Percentiles rank a stretch among this genome's conserved stretches.
These are phyloP conservation scores for Stenopsyche tienmushanensis DNA, from an alignment of 1,140 invertebrate species.

Conservation along the genomic window DNA sequence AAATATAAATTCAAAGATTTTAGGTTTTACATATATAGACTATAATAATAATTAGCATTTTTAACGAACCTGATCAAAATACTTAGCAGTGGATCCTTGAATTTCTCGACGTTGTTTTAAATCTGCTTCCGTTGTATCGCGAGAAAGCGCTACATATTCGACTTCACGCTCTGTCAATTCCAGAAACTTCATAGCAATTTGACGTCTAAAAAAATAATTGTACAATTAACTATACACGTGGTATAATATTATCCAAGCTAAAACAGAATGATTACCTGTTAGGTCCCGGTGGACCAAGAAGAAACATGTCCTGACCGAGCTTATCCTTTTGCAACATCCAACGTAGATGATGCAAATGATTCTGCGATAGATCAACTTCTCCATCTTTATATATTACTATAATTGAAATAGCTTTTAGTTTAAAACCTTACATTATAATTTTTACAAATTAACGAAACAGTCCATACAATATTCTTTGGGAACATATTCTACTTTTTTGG, in stretches of 20 bases:
- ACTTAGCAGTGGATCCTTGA: constrained; percentile 78
- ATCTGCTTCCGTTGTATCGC: constrained; percentile 96
- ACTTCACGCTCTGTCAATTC: constrained; percentile 87
- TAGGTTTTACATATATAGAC: not conserved
- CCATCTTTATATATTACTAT: constrained; percentile 4
- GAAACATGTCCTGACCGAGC: constrained; percentile 92
- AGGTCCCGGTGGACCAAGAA: constrained; percentile 87
- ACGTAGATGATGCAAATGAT: constrained; percentile 76
- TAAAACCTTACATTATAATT: not conserved
- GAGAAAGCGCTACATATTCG: constrained; percentile 90
- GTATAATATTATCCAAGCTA: not conserved
- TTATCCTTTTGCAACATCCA: constrained; percentile 96
- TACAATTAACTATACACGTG: constrained; percentile 25
- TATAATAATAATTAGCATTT: constrained; percentile 4
- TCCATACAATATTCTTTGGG: constrained; percentile 83
- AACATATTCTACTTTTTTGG: constrained; percentile 75
- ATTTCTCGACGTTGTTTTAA: constrained; percentile 96
- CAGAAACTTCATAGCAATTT: constrained; percentile 82
- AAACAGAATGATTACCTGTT: constrained; percentile 52
- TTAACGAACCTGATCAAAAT: constrained; percentile 82
- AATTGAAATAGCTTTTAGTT: constrained; percentile 31
- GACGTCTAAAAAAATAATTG: constrained; percentile 50
- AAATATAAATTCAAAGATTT: not conserved
- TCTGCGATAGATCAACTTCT: constrained; percentile 61
- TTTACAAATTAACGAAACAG: constrained; percentile 44